Evolutionary conservation across 35 echinoderm and acorn worm species (phyloP).

Genomic region (Amphiura filiformis): DNA sequence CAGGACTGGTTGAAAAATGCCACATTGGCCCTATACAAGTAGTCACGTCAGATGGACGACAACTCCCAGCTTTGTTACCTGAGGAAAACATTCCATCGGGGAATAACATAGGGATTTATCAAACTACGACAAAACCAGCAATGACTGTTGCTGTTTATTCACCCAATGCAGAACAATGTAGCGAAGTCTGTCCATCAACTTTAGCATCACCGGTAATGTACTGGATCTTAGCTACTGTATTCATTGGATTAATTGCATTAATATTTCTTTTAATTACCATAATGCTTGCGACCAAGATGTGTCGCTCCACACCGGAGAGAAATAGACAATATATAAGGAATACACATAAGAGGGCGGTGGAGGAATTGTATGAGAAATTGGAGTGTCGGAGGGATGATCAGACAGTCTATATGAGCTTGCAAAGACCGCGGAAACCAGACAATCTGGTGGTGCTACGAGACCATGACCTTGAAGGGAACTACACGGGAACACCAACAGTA

Average conservation of each 20-base stretch:
- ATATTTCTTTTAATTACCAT: not conserved
- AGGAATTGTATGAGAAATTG: not conserved
- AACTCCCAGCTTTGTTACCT: not conserved
- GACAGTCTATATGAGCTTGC: not conserved
- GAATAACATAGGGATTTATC: not conserved
- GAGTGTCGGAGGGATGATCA: slow-evolving; percentile 1
- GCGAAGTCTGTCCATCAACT: not conserved
- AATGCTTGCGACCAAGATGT: not conserved
- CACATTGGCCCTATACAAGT: not conserved
- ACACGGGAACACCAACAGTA: not conserved
- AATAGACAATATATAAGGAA: not conserved
- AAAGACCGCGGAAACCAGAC: not conserved
- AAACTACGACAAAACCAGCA: not conserved
- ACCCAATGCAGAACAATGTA: not conserved
- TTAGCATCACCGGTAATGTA: not conserved
- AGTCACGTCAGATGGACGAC: not conserved
- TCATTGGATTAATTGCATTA: not conserved
- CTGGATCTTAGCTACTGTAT: not conserved
- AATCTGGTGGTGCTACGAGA: not conserved
- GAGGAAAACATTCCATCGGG: not conserved
- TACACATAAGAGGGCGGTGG: not conserved
- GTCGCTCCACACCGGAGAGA: not conserved
- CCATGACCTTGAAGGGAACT: not conserved
- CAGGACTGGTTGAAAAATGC: not conserved
- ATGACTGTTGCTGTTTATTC: not conserved